These are phyloP conservation scores for Sebastes cheni DNA, from an alignment of 2,797 vertebrate species.

Conservation along the genomic window DNA sequence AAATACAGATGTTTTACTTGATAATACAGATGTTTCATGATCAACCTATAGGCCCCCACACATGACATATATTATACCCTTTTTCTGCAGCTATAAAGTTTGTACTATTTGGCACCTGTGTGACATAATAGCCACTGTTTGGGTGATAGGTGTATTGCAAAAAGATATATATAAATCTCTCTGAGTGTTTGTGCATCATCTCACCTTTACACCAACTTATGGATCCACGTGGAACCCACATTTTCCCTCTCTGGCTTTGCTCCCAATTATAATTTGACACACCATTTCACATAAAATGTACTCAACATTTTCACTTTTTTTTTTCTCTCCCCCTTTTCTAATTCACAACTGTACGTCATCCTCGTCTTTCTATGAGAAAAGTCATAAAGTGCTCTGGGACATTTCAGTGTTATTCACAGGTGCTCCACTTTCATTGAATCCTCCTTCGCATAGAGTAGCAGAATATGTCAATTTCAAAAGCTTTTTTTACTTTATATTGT, in stretches of 20 bases:
- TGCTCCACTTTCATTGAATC: not conserved
- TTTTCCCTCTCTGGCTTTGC: not conserved
- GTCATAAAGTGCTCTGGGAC: conserved; percentile 1
- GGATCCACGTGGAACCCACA: not conserved
- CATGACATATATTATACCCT: not conserved
- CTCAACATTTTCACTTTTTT: not conserved
- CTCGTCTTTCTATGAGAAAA: not conserved
- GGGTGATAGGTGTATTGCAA: not conserved
- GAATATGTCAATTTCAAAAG: not conserved
- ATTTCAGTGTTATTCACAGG: not conserved
- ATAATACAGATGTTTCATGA: not conserved
- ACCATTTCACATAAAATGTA: not conserved
- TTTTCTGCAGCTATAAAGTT: not conserved
- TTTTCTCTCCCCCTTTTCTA: not conserved
- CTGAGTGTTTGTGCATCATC: not conserved
- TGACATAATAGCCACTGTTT: not conserved
- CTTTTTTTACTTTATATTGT: not conserved
- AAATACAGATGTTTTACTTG: not conserved
- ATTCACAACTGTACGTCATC: not conserved
- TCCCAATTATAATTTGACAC: not conserved
- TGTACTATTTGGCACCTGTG: not conserved
- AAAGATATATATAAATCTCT: not conserved
- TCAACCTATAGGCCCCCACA: not conserved
- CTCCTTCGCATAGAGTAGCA: not conserved
- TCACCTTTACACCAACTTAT: not conserved